Conservation (phyloP, 2,888 invertebrate genomes). For the Spicauda simplicius region DNA sequence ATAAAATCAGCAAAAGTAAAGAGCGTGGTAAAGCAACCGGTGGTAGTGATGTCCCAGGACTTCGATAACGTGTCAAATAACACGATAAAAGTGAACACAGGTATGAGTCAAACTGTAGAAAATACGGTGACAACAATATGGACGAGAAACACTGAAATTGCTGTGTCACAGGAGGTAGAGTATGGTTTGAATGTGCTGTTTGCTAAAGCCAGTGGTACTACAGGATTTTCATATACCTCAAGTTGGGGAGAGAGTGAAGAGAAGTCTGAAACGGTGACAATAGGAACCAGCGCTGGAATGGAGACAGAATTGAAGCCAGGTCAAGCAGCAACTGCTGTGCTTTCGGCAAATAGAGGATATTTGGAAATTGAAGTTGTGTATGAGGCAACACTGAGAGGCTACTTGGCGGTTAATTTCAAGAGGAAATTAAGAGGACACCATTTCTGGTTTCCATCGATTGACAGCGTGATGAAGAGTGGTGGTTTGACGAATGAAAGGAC, state of each 20-base stretch:
- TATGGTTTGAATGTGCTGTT: constrained; percentile 65
- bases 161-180: constrained; percentile 61
- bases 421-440: constrained; percentile 59
- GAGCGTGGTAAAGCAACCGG: constrained; percentile 48
- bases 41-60: constrained; percentile 59
- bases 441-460: constrained; percentile 64
- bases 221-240: constrained; percentile 60
- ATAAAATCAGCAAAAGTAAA: constrained; percentile 52
- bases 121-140: constrained; percentile 65
- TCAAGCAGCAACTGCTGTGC: constrained; percentile 60
- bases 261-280: constrained; percentile 58
- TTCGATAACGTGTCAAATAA: constrained; percentile 64
- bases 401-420: constrained; percentile 66
- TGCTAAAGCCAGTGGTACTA: constrained; percentile 57
- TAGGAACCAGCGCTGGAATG: constrained; percentile 61
- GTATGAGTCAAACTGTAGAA: constrained; percentile 65
- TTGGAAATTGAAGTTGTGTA: constrained; percentile 65
- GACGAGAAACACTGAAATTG: constrained; percentile 57
- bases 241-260: constrained; percentile 65
- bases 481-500: constrained; percentile 55
- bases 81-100: constrained; percentile 68
- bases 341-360: constrained; percentile 60
- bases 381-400: constrained; percentile 57
- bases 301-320: constrained; percentile 67
- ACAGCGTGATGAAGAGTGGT: constrained; percentile 57